A percentile compares a stretch with the other conserved stretches of the same genome.
Evolutionary conservation across 2,888 invertebrate species (phyloP).

Genomic region (Diploptera punctata): DNA sequence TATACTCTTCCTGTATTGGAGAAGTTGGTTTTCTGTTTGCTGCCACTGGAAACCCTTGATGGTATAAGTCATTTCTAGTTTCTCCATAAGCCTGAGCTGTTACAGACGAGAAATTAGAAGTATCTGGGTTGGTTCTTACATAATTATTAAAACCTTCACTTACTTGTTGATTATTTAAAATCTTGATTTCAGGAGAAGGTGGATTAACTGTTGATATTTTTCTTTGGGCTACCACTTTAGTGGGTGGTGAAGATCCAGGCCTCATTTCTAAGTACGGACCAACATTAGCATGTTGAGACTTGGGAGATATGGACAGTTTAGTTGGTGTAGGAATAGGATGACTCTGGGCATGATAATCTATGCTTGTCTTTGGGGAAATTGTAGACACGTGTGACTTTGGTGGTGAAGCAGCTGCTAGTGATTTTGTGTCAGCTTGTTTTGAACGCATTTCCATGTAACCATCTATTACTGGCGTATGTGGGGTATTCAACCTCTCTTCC

Average conservation of each 20-base stretch:
- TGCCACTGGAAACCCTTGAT: background rate
- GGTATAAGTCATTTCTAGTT: background rate
- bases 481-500: slow-evolving; percentile 18
- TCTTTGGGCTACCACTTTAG: slow-evolving; percentile 32
- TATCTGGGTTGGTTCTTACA: slow-evolving; percentile 49
- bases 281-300: slow-evolving; percentile 52
- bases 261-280: slow-evolving; percentile 55
- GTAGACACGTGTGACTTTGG: slow-evolving; percentile 12
- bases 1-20: slow-evolving; percentile 42
- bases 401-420: slow-evolving; percentile 12
- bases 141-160: slow-evolving; percentile 29
- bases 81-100: slow-evolving; percentile 44
- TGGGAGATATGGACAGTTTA: slow-evolving; percentile 33
- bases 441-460: slow-evolving; percentile 60
- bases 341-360: slow-evolving; percentile 43
- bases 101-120: slow-evolving; percentile 47
- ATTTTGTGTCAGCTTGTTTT: slow-evolving; percentile 4
- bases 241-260: slow-evolving; percentile 44
- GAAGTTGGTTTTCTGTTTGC: slow-evolving; percentile 36
- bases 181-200: slow-evolving; percentile 40
- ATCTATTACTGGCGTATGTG: slow-evolving; percentile 48
- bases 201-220: slow-evolving; percentile 41
- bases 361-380: slow-evolving; percentile 11
- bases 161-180: slow-evolving; percentile 45
- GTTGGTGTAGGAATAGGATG: slow-evolving; percentile 41